Conservation (phyloP, 2,113 vertebrate genomes). For the Oenanthe melanoleuca region DNA sequence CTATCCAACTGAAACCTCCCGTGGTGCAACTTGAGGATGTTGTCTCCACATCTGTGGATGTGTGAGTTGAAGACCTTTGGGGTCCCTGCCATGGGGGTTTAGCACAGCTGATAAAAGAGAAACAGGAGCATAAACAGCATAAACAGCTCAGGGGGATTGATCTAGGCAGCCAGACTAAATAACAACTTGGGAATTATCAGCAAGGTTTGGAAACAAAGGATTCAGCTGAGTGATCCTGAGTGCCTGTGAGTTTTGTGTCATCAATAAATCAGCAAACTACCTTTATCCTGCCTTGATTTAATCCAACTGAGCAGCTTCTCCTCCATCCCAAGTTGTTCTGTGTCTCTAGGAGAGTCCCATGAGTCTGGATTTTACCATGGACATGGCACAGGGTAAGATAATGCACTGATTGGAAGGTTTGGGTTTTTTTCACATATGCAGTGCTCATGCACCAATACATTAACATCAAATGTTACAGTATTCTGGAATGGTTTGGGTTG, state of each 20-base stretch:
- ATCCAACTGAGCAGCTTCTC: not conserved
- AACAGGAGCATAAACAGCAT: accelerated
- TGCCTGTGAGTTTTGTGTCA: not conserved
- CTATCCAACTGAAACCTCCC: not conserved
- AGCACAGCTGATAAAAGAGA: not conserved
- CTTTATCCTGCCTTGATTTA: not conserved
- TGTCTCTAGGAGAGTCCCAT: accelerated
- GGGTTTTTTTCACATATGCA: accelerated
- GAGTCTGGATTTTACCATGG: accelerated
- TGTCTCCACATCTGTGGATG: not conserved
- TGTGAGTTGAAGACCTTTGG: not conserved
- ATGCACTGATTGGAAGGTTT: not conserved
- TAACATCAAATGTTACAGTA: not conserved
- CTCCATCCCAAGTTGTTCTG: not conserved
- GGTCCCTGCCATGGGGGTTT: not conserved
- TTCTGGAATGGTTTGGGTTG: not conserved
- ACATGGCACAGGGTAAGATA: not conserved
- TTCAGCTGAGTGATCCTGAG: not conserved
- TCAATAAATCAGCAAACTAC: not conserved
- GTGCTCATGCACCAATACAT: not conserved
- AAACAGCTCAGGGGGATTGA: not conserved
- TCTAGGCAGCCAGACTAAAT: not conserved
- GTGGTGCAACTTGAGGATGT: not conserved
- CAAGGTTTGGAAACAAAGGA: not conserved
- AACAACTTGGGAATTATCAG: not conserved